Base-by-base conservation (phyloP, 35 echinoderm and acorn worm species). In the Apostichopus japonicus region DNA sequence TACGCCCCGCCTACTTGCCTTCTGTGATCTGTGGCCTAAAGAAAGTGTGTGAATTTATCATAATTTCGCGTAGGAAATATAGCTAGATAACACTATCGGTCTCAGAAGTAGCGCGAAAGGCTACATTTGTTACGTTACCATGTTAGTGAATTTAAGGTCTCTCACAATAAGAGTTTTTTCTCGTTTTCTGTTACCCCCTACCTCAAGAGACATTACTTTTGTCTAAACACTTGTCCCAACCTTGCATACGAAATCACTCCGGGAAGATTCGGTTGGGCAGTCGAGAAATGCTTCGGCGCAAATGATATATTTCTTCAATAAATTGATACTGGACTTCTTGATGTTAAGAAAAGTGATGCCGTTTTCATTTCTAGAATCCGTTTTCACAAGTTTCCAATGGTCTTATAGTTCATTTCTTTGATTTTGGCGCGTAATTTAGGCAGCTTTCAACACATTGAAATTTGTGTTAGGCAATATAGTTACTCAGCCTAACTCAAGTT, bases 161-260 rank as follows among this genome's bases (percentile, higher is more conserved):
- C 6, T 1, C 9, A 44, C 79, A 24, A 15, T 52, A 13, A 53
- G 6, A 5, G 6, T 14, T 82, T 82, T 55, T 54, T 15, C 79
- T 16, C 13, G 23, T 54, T 54, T 15, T 54, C 33, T 16, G 14
- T 73, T 72, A 89, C 86, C 86, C 83, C 86, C 86, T 89, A 89
- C 86, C 86, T 72, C 86, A 89, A 89, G 86, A 71, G 86, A 88
- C 17, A 72, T 10, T 73, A 89, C 86, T 89, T 89, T 89, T 89
- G 86, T 89, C 63, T 89, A 63, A 65, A 53, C 56, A 24, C 56
- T 72, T 53, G 22, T 89, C 59, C 52, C 22, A 65, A 72, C 86
- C 51, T 89, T 89, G 86, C 86, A 89, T 89, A 89, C 86, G 86
- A 89, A 89, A 89, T 89, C 86, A 89, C 86, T 89, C 51, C 86